Evolutionary conservation across 1,140 invertebrate genomes (phyloP), one percentile per base, ranked within the genome.

Genomic region (Drosophila punjabiensis): DNA sequence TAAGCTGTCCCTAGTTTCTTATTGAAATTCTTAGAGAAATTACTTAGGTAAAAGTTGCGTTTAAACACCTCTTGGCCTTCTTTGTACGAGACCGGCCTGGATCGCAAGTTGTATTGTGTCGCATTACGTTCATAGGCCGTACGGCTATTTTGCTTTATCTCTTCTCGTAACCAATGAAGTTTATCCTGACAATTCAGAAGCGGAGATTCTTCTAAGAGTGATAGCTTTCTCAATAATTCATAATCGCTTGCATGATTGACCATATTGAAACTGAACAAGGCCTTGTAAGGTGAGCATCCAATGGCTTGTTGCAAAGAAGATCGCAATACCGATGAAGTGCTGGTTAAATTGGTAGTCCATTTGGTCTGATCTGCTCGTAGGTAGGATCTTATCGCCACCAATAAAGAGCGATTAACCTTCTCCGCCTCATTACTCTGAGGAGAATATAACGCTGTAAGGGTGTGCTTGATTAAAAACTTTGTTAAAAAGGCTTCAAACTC

Each of bases 351-450:
- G 14, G n/a, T 13, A 66, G 66, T 35, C 62, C 70, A 73, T 39
- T 53, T 14, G 1, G 41, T 50, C 10, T 71, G 60, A 28, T 70
- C 67, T 18, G 4, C 14, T 43, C 10, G 9, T 5, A 41, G 8
- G 53, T 41, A 70, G 14, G 67, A 50, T 43, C 48, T n/a, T 11
- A 70, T 45, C 14, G 45, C 67, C n/a, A 48, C 58, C n/a, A 62
- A 33, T 9, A 62, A 32, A 3, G 47, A 53, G 14, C 48, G n/a
- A n/a, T n/a, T n/a, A n/a, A n/a, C n/a, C n/a, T n/a, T n/a, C n/a
- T n/a, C n/a, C n/a, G n/a, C n/a, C n/a, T n/a, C n/a, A n/a, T n/a
- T n/a, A 32, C 35, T 37, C 35, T 37, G 18, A 43, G 53, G 55
- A 2, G 63, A 74, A 55, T 61, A 45, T 37, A 65, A 35, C 16